A percentile compares a stretch with the other conserved stretches of the same genome.
phyloP scores from a whole-genome alignment of 2,113 vertebrate species.

The human region DNA sequence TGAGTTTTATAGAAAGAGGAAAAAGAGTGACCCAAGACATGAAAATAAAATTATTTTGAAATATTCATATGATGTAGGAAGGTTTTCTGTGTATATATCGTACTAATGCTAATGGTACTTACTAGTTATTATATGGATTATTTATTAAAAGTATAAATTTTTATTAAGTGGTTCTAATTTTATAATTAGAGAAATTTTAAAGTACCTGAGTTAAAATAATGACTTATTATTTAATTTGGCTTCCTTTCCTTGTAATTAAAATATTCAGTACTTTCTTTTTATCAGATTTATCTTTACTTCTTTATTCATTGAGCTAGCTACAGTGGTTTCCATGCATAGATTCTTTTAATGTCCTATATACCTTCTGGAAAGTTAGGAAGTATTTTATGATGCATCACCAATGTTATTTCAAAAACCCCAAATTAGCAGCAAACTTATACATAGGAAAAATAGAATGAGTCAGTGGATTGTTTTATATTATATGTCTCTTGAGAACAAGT shows the following conservation, averaged over 20 bases:
- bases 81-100: constrained; percentile 10
- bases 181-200: constrained; percentile 48
- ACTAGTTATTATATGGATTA: constrained; percentile 26
- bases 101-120: not conserved
- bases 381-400: constrained; percentile 35
- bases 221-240: not conserved
- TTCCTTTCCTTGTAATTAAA: not conserved
- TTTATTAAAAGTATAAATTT: constrained; percentile 48
- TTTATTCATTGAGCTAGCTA: constrained; percentile 23
- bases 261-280: constrained; percentile 39
- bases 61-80: not conserved
- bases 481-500: constrained; percentile 18
- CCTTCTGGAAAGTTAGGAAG: constrained; percentile 7
- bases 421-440: constrained; percentile 5
- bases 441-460: not conserved
- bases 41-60: constrained; percentile 15
- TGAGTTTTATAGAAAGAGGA: not conserved
- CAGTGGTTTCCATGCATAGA: not conserved
- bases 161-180: constrained; percentile 44
- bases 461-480: not conserved
- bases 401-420: constrained; percentile 51
- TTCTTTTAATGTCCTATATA: constrained; percentile 27
- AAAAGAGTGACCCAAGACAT: constrained; percentile 19
- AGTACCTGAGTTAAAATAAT: constrained; percentile 42
- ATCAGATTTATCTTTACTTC: constrained; percentile 21